phyloP scores from a whole-genome alignment of 1,140 invertebrate species.

The Hesperophylax magnus region DNA sequence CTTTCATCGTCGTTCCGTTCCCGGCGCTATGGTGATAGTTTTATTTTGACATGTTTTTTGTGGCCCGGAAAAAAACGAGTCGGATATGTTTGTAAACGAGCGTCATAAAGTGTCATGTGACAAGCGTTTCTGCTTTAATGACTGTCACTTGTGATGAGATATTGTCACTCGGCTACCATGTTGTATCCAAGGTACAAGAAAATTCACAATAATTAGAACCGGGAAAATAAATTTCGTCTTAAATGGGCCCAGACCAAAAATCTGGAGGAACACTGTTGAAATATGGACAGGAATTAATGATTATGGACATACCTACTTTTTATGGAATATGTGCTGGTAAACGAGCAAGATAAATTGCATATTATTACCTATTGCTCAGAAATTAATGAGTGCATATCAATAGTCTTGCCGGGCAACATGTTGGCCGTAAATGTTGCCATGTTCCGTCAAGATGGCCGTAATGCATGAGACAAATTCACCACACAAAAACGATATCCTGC shows the following conservation, averaged over 20 bases:
- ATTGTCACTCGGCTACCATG: slow-evolving; percentile 50
- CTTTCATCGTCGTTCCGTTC: neutral
- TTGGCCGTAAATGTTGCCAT: too few species aligned
- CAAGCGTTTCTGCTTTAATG: slow-evolving; percentile 55
- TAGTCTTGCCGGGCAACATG: too few species aligned
- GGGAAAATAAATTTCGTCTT: slow-evolving; percentile 34
- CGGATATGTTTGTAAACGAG: slow-evolving; percentile 58
- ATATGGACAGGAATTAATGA: too few species aligned
- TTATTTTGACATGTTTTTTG: slow-evolving; percentile 52
- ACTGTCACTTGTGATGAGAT: slow-evolving; percentile 58
- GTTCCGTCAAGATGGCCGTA: too few species aligned
- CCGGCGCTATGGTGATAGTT: slow-evolving; percentile 50
- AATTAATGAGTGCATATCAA: too few species aligned
- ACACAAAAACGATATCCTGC: too few species aligned
- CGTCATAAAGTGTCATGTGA: slow-evolving; percentile 58
- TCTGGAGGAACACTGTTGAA: neutral
- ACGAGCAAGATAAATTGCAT: too few species aligned
- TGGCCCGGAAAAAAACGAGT: slow-evolving; percentile 45
- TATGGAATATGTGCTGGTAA: too few species aligned
- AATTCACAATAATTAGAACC: slow-evolving; percentile 30
- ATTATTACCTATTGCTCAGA: too few species aligned
- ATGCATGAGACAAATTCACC: too few species aligned
- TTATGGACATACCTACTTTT: neutral
- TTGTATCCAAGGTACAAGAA: slow-evolving; percentile 9
- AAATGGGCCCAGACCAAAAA: slow-evolving; percentile 29